Evolutionary conservation across 53 echinoderm and acorn worm species (phyloP).

Genomic region (Pentamera pediparva): DNA sequence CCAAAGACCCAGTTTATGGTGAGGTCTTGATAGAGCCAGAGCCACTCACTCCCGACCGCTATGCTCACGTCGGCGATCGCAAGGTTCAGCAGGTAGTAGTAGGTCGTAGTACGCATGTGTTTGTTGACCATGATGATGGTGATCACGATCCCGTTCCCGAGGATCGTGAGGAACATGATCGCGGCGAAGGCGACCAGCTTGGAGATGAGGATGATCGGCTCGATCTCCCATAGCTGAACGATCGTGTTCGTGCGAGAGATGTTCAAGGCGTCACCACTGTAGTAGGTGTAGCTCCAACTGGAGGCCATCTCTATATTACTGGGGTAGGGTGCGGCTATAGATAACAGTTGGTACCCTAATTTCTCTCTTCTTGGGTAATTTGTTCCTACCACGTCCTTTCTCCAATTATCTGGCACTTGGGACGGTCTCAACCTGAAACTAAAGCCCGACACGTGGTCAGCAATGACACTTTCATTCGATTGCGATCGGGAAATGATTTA

Average conservation of each 20-base stretch:
- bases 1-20: constrained; percentile 72
- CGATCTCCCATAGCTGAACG: neutral
- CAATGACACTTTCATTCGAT: too few relatives aligned
- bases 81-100: constrained; percentile 81
- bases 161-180: constrained; percentile 56
- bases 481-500: too few relatives aligned
- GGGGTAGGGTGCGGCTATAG: too few relatives aligned
- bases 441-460: too few relatives aligned
- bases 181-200: constrained; percentile 52
- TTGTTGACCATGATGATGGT: constrained; percentile 78
- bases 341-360: too few relatives aligned
- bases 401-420: too few relatives aligned
- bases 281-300: too few relatives aligned
- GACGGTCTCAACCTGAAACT: too few relatives aligned
- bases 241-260: neutral
- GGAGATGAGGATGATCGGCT: constrained; percentile 34
- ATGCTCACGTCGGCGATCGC: constrained; percentile 79
- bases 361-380: too few relatives aligned
- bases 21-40: constrained; percentile 41
- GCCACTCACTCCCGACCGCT: constrained; percentile 70
- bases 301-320: too few relatives aligned
- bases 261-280: too few relatives aligned
- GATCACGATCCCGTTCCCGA: constrained; percentile 75
- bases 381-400: too few relatives aligned
- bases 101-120: constrained; percentile 79